Conservation (phyloP, 2,113 vertebrate genomes). For the Nanorana parkeri region DNA sequence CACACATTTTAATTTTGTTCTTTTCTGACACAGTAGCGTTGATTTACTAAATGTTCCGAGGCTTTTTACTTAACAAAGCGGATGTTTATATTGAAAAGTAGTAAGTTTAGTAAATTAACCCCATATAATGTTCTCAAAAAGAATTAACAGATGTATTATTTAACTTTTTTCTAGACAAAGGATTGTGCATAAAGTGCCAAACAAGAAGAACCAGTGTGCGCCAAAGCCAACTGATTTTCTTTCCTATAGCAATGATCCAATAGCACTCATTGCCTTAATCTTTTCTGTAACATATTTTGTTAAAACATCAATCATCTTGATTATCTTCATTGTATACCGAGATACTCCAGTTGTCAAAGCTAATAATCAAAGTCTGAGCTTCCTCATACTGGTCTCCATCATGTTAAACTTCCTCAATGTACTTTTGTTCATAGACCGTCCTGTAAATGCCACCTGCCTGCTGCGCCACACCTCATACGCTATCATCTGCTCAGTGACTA, state of each 20-base stretch:
- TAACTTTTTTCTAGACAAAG: not conserved
- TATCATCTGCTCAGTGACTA: conserved; percentile 1
- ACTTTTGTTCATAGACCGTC: conserved; percentile 13
- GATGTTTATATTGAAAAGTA: too few relatives aligned
- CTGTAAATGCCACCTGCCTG: conserved; percentile 6
- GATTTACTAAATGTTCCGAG: too few relatives aligned
- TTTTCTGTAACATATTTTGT: not conserved
- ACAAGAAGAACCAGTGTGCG: not conserved
- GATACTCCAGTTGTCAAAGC: not conserved
- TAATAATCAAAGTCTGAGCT: not conserved
- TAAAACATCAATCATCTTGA: not conserved
- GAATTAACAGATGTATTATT: not conserved
- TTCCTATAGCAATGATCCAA: not conserved
- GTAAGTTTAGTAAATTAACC: too few relatives aligned
- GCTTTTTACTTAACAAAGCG: too few relatives aligned
- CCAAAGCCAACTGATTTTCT: conserved; percentile 5
- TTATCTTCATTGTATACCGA: not conserved
- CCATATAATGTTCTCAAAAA: too few relatives aligned
- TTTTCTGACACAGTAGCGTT: too few relatives aligned
- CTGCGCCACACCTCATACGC: not conserved
- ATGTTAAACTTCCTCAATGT: conserved; percentile 19
- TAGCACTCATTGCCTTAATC: not conserved
- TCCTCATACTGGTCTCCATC: conserved; percentile 16
- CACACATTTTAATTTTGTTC: too few relatives aligned
- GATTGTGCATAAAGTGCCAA: not conserved